phyloP scores from a whole-genome alignment of 1,140 invertebrate genomes.

The Lerema accius region DNA sequence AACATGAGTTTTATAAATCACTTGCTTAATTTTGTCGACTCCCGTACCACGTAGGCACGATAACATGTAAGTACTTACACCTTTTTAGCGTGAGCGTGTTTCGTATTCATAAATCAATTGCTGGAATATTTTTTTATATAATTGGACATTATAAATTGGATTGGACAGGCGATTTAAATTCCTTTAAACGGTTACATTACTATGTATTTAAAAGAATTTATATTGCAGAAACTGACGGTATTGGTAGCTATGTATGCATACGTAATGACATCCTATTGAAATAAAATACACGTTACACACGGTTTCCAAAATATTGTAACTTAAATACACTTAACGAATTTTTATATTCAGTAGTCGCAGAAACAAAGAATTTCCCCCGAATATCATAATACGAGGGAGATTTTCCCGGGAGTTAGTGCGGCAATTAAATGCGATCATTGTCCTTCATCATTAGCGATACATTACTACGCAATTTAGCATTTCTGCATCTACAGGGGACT shows the following conservation, averaged over 20 bases:
- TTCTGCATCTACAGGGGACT: constrained; percentile 8
- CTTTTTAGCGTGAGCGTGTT: constrained; percentile 59
- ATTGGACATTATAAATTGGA: constrained; percentile 32
- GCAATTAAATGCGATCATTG: constrained; percentile 51
- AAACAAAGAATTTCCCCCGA: background rate
- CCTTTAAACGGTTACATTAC: constrained; percentile 23
- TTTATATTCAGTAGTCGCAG: background rate
- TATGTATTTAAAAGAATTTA: too few species aligned
- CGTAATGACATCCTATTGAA: too few species aligned
- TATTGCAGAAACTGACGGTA: too few species aligned
- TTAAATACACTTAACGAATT: background rate
- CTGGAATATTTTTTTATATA: constrained; percentile 35
- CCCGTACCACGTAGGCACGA: constrained; percentile 36
- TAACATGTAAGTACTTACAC: constrained; percentile 45
- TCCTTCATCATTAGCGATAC: constrained; percentile 56
- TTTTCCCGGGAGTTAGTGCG: constrained; percentile 2
- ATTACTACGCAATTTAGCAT: constrained; percentile 27
- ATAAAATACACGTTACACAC: too few species aligned
- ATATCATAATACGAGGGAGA: constrained; percentile 14
- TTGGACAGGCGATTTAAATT: constrained; percentile 31
- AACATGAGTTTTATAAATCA: constrained; percentile 43
- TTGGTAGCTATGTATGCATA: too few species aligned
- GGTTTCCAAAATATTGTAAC: too few species aligned
- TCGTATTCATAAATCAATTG: constrained; percentile 63
- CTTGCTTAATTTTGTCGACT: constrained; percentile 45